A percentile compares a stretch with the other conserved stretches of the same genome.
Evolutionary conservation across 1,140 invertebrate species (phyloP).

Genomic region (Neodiprion virginianus): DNA sequence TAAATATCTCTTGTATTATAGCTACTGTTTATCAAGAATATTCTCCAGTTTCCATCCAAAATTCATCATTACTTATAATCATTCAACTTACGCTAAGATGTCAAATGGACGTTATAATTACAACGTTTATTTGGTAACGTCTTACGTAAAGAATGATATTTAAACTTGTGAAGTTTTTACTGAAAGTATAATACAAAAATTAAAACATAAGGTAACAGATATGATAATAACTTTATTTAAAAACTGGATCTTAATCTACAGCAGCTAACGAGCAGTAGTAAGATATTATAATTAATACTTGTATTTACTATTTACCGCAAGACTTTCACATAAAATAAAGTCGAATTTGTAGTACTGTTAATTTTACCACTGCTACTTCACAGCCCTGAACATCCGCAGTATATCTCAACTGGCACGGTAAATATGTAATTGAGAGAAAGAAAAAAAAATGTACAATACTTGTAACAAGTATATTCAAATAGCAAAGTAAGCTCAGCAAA

Average conservation of each 20-base stretch:
- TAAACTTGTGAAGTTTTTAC: too few species aligned
- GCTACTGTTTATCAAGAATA: too few species aligned
- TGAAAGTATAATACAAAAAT: neutral
- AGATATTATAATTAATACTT: neutral
- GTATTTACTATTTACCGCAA: neutral
- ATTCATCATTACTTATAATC: too few species aligned
- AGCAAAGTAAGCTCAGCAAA: too few species aligned
- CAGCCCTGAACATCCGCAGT: neutral
- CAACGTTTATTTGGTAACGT: too few species aligned
- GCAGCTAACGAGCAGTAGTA: neutral
- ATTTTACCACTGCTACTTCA: neutral
- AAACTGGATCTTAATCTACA: neutral
- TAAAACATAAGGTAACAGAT: neutral
- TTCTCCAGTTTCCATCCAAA: too few species aligned
- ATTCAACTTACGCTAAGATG: too few species aligned
- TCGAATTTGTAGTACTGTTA: constrained; percentile 2
- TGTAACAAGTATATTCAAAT: neutral
- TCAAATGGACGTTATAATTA: too few species aligned
- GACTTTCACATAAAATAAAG: neutral
- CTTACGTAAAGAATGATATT: too few species aligned
- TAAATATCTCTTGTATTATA: too few species aligned
- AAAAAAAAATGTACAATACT: neutral
- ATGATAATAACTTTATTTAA: neutral
- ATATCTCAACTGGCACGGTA: too few species aligned
- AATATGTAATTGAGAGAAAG: neutral